phyloP scores from a whole-genome alignment of 2,113 vertebrate species.

The Cebidichthys violaceus region DNA sequence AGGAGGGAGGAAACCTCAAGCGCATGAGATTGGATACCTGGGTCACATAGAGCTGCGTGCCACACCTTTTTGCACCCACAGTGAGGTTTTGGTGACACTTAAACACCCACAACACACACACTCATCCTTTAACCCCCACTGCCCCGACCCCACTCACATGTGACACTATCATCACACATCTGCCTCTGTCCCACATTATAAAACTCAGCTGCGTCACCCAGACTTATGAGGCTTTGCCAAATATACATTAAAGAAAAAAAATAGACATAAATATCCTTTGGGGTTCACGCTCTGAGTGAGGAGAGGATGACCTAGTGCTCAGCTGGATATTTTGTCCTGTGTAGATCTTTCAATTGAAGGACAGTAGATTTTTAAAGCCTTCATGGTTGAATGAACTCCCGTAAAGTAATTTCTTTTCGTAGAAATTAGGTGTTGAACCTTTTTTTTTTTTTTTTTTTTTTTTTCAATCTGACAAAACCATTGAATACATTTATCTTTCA shows the following conservation, averaged over 20 bases:
- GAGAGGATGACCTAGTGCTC: constrained; percentile 25
- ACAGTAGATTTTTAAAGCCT: constrained; percentile 61
- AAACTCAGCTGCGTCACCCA: constrained; percentile 49
- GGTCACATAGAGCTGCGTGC: constrained; percentile 87
- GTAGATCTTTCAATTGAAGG: constrained; percentile 30
- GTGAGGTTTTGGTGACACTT: constrained; percentile 61
- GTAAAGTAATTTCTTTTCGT: constrained; percentile 47
- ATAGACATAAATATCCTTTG: background rate
- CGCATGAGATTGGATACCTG: constrained; percentile 95
- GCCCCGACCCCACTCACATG: constrained; percentile 61
- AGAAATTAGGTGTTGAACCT: constrained; percentile 46
- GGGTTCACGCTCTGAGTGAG: constrained; percentile 26
- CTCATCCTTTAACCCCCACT: constrained; percentile 44
- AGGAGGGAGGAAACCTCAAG: constrained; percentile 90
- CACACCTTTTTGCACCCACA: constrained; percentile 1
- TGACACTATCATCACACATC: constrained; percentile 70
- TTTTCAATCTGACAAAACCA: constrained; percentile 49
- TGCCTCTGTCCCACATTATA: constrained; percentile 55
- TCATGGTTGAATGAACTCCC: constrained; percentile 62
- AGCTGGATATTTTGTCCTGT: constrained; percentile 51
- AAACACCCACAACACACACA: constrained; percentile 54
- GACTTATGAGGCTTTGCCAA: constrained; percentile 62
- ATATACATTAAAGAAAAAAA: constrained; percentile 32
- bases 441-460: background rate
- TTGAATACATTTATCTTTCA: constrained; percentile 40